These are phyloP conservation scores for Gymnoscelis rufifasciata DNA, from an alignment of 2,888 invertebrate genomes.

Conservation along the genomic window DNA sequence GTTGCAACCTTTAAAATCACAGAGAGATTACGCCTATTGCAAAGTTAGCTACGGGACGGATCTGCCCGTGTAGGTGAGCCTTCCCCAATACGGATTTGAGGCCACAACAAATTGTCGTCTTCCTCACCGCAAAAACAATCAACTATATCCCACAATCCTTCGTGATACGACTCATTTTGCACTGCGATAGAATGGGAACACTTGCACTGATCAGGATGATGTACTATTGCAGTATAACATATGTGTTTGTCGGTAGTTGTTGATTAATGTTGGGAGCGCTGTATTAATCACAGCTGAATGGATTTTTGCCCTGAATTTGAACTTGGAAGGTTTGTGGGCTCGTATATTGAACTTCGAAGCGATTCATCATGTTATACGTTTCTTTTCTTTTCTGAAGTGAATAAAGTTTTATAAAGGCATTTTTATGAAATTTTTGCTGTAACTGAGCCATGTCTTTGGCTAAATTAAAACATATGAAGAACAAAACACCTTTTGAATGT, in stretches of 20 bases:
- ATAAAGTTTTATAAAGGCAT: neutral
- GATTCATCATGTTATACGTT: neutral
- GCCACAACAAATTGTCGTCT: conserved; percentile 73
- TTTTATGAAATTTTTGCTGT: no score
- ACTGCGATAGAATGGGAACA: conserved; percentile 53
- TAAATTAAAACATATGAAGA: no score
- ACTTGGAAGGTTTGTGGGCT: neutral
- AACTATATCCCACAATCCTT: conserved; percentile 60
- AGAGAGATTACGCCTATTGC: neutral
- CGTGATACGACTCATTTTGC: conserved; percentile 52
- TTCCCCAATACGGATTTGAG: conserved; percentile 75
- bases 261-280: conserved; percentile 4
- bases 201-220: conserved; percentile 49
- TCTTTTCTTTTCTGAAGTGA: no score
- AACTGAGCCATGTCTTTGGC: no score
- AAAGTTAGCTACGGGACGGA: conserved; percentile 35
- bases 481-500: no score
- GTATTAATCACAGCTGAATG: conserved; percentile 6
- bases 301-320: neutral
- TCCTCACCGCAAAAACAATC: conserved; percentile 54
- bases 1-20: neutral
- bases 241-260: conserved; percentile 17
- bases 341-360: no score
- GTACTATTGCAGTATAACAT: conserved; percentile 40
- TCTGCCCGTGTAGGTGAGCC: conserved; percentile 63